phyloP scores from a whole-genome alignment of 1,140 invertebrate genomes.

The Lordiphosa collinella region DNA sequence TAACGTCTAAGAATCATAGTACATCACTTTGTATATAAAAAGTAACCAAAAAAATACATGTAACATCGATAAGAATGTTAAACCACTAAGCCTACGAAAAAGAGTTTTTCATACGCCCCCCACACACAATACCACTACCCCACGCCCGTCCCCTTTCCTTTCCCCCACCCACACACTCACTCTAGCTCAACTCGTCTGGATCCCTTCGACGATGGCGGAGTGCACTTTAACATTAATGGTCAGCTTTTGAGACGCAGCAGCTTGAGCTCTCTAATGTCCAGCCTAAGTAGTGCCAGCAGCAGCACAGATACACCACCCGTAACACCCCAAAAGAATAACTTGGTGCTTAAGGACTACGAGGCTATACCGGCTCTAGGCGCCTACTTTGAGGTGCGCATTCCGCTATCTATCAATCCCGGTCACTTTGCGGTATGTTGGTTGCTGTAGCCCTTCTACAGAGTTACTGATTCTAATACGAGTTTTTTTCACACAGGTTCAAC shows the following conservation, averaged over 20 bases:
- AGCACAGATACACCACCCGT: slow-evolving; percentile 23
- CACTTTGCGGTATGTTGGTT: slow-evolving; percentile 63
- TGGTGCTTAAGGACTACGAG: slow-evolving; percentile 54
- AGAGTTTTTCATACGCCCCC: slow-evolving; percentile 35
- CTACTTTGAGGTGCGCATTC: slow-evolving; percentile 69
- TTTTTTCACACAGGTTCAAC: slow-evolving; percentile 52
- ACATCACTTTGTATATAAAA: slow-evolving; percentile 22
- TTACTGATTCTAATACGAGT: neutral
- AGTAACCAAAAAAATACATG: slow-evolving; percentile 15
- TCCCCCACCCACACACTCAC: neutral
- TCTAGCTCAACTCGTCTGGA: slow-evolving; percentile 44
- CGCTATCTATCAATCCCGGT: slow-evolving; percentile 65
- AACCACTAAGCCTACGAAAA: slow-evolving; percentile 13
- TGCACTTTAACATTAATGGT: slow-evolving; percentile 39
- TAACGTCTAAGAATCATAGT: slow-evolving; percentile 35
- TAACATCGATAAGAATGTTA: slow-evolving; percentile 4
- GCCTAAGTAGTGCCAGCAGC: slow-evolving; percentile 48
- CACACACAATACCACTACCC: neutral
- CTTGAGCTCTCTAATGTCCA: slow-evolving; percentile 55
- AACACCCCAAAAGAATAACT: slow-evolving; percentile 40
- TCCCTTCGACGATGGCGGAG: slow-evolving; percentile 43
- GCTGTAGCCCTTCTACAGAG: neutral
- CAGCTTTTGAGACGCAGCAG: slow-evolving; percentile 48
- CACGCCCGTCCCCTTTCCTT: neutral
- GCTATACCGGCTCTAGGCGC: slow-evolving; percentile 60